Percentiles rank a stretch among this genome's conserved stretches.
phyloP scores from a whole-genome alignment of 2,888 invertebrate species.

The Adela reaumurella region DNA sequence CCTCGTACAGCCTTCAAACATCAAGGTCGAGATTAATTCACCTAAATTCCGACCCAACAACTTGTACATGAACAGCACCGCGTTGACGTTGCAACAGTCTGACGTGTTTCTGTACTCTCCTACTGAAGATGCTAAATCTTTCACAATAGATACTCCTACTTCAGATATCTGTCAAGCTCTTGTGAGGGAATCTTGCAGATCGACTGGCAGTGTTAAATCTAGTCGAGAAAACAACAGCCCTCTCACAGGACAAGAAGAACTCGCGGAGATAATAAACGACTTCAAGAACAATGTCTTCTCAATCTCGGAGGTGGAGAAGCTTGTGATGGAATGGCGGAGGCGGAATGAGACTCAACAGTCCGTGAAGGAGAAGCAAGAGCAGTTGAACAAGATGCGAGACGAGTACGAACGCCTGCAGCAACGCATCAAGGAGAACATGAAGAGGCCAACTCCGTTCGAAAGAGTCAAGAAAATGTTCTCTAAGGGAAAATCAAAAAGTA shows the following conservation, averaged over 20 bases:
- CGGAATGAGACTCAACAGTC: conserved; percentile 85
- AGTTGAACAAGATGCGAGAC: conserved; percentile 73
- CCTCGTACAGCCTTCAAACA: conserved; percentile 60
- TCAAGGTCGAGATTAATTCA: conserved; percentile 43
- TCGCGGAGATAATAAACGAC: conserved; percentile 83
- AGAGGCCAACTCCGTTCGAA: conserved; percentile 77
- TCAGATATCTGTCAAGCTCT: conserved; percentile 51
- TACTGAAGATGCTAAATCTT: conserved; percentile 47
- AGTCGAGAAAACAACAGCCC: conserved; percentile 34
- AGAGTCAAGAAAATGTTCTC: conserved; percentile 72
- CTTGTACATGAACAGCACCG: conserved; percentile 43
- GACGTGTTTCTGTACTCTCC: conserved; percentile 47
- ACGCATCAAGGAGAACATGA: conserved; percentile 70
- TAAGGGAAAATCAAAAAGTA: conserved; percentile 56
- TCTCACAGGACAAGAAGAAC: conserved; percentile 65
- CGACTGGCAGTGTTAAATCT: conserved; percentile 34
- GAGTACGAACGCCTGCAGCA: conserved; percentile 81
- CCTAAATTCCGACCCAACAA: conserved; percentile 49
- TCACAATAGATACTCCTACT: conserved; percentile 45
- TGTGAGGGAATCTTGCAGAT: conserved; percentile 32
- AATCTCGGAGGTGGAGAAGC: conserved; percentile 77
- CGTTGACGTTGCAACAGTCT: conserved; percentile 37
- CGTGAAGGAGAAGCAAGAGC: conserved; percentile 79
- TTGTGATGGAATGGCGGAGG: conserved; percentile 84
- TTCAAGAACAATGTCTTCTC: conserved; percentile 87